Evolutionary conservation across 2,113 vertebrate species (phyloP).

Genomic region (Poeciliopsis turrubarensis): DNA sequence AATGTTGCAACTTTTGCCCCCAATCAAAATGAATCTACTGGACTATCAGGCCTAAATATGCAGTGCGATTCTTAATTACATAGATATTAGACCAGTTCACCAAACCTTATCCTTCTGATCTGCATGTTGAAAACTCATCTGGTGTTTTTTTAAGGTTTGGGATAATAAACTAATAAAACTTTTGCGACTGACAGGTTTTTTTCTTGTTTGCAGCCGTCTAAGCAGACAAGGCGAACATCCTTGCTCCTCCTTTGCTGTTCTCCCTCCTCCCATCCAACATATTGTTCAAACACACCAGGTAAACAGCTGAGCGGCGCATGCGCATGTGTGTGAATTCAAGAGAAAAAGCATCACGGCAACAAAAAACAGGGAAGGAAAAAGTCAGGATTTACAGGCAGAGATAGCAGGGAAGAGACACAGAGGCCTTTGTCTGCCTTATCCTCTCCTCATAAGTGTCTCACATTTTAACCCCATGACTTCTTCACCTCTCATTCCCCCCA

Average conservation of each 20-base stretch:
- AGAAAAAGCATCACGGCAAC: background rate
- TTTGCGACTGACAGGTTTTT: background rate
- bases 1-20: no score
- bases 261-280: slow-evolving; percentile 54
- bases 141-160: background rate
- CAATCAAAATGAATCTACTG: no score
- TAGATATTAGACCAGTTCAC: no score
- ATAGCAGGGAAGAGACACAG: slow-evolving; percentile 43
- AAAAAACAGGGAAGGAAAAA: background rate
- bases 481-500: slow-evolving; percentile 66
- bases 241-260: slow-evolving; percentile 42
- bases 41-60: no score
- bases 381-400: slow-evolving; percentile 33
- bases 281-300: slow-evolving; percentile 73
- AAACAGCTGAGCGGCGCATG: slow-evolving; percentile 64
- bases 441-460: slow-evolving; percentile 55
- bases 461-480: slow-evolving; percentile 73
- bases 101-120: background rate
- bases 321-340: slow-evolving; percentile 10
- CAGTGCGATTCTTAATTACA: no score
- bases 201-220: slow-evolving; percentile 33
- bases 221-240: slow-evolving; percentile 42
- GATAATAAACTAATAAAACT: background rate
- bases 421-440: slow-evolving; percentile 65
- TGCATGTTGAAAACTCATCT: background rate